These are phyloP conservation scores for Amphiprion percula DNA, from an alignment of 2,113 vertebrate genomes.

Conservation along the genomic window DNA sequence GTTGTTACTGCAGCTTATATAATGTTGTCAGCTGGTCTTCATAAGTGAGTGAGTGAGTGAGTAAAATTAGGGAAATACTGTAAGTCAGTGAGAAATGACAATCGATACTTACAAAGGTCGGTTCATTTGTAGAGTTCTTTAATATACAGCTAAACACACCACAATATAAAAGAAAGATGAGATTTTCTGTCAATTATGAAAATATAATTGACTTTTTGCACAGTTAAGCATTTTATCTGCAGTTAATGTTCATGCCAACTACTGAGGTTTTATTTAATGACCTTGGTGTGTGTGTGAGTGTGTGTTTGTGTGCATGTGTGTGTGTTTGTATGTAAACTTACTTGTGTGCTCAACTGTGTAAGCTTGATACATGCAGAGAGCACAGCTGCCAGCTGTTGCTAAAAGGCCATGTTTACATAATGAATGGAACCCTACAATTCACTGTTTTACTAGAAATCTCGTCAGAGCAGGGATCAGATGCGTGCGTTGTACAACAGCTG, in stretches of 20 bases:
- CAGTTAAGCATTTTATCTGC: no score
- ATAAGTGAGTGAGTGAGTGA: background rate
- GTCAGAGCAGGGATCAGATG: slow-evolving; percentile 5
- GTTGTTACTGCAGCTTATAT: background rate
- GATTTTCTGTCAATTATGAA: no score
- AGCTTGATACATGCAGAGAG: background rate
- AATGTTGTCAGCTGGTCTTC: background rate
- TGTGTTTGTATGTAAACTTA: background rate
- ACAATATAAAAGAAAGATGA: no score
- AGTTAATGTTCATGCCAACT: no score
- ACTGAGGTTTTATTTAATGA: no score
- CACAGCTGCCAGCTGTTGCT: slow-evolving; percentile 37
- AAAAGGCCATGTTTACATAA: slow-evolving; percentile 39
- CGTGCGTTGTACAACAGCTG: slow-evolving; percentile 11
- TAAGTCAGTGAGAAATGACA: background rate
- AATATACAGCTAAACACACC: no score
- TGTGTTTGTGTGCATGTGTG: background rate
- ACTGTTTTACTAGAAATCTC: slow-evolving; percentile 16
- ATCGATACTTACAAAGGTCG: background rate
- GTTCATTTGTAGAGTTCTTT: no score
- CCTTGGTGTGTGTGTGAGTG: no score
- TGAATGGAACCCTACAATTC: slow-evolving; percentile 24
- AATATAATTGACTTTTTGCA: no score
- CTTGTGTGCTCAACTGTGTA: background rate
- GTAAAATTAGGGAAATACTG: background rate